Evolutionary conservation across 2,888 invertebrate genomes (phyloP).

Genomic region (Strigamia maritima): DNA sequence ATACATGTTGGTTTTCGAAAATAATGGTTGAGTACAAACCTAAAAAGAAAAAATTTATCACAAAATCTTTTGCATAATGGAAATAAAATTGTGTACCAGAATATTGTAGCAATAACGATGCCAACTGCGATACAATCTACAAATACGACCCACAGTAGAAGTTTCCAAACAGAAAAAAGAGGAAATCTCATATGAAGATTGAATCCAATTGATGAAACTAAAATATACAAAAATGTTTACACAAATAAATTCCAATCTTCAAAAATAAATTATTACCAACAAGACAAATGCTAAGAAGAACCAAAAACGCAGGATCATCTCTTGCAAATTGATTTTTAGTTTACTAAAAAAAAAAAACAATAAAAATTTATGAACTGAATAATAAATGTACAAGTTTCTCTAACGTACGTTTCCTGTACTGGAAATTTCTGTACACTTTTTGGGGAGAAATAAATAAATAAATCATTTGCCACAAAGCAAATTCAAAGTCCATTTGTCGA

Average conservation of each 20-base stretch:
- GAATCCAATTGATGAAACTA: constrained; percentile 87
- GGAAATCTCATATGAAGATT: constrained; percentile 69
- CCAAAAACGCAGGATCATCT: constrained; percentile 97
- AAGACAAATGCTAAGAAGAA: constrained; percentile 80
- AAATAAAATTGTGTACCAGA: constrained; percentile 68
- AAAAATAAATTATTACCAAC: constrained; percentile 53
- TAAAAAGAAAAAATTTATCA: constrained; percentile 51
- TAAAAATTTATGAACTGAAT: constrained; percentile 7
- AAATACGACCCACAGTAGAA: constrained; percentile 86
- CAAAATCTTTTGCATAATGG: not conserved
- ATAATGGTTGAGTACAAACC: constrained; percentile 78
- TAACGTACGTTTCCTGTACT: constrained; percentile 92
- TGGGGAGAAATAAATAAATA: constrained; percentile 91
- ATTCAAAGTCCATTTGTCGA: constrained; percentile 99
- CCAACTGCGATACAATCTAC: constrained; percentile 92
- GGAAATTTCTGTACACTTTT: constrained; percentile 92
- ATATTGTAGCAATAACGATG: constrained; percentile 75
- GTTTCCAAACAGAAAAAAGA: constrained; percentile 64
- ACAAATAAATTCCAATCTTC: not conserved
- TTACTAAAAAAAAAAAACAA: constrained; percentile 63
- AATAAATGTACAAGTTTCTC: not conserved
- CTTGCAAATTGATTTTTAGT: constrained; percentile 98
- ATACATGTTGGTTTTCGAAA: constrained; percentile 62
- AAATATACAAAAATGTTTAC: constrained; percentile 43
- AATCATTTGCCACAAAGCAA: constrained; percentile 98